Percentiles rank a stretch among this genome's conserved stretches.
Evolutionary conservation across 2,888 invertebrate species (phyloP).

Genomic region (Melieria omissa): DNA sequence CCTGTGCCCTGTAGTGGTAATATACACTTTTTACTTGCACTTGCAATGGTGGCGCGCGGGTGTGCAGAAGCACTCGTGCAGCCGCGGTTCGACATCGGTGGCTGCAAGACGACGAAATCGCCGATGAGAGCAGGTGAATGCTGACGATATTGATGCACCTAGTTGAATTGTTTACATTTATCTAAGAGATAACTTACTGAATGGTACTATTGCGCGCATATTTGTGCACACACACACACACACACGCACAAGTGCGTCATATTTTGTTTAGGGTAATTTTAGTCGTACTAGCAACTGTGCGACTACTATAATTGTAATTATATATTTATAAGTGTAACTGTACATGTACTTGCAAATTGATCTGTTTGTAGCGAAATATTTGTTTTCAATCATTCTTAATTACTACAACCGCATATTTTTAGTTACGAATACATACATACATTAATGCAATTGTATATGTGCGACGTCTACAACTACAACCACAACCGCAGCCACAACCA

Average conservation of each 20-base stretch:
- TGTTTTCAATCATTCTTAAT: conserved; percentile 10
- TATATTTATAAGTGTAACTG: not conserved
- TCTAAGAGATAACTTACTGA: too few species aligned
- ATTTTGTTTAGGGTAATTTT: conserved; percentile 1
- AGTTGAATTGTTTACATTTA: too few species aligned
- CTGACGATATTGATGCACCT: too few species aligned
- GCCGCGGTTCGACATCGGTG: too few species aligned
- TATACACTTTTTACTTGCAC: too few species aligned
- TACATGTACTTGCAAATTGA: not conserved
- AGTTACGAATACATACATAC: conserved; percentile 1
- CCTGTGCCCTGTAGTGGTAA: too few species aligned
- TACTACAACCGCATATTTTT: not conserved
- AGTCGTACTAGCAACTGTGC: not conserved
- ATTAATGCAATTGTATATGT: conserved; percentile 11
- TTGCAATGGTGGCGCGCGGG: too few species aligned
- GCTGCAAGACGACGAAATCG: too few species aligned
- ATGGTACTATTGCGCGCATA: not conserved
- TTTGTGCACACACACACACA: not conserved
- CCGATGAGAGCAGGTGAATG: too few species aligned
- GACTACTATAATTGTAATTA: not conserved
- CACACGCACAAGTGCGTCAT: not conserved
- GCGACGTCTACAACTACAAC: conserved; percentile 1
- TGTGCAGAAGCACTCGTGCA: too few species aligned
- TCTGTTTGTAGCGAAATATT: conserved; percentile 5
- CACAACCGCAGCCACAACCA: conserved; percentile 14